Conservation (phyloP, 2,797 vertebrate genomes). For the Apogon hyalosoma region DNA sequence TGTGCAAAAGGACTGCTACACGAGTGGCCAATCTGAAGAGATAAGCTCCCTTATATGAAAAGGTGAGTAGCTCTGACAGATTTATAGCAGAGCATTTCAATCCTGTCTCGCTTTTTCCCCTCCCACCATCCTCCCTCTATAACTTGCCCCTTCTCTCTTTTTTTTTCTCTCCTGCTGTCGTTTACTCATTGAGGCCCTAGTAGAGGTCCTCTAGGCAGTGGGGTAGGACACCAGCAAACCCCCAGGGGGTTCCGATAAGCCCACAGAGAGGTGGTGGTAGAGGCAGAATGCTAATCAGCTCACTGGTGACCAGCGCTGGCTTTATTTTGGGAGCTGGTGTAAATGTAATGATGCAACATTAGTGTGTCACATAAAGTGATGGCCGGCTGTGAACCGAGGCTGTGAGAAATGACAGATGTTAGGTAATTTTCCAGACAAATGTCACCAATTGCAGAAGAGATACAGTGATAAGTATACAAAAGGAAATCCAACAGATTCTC, state of each 20-base stretch:
- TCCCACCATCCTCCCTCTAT: constrained; percentile 7
- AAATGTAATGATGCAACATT: constrained; percentile 22
- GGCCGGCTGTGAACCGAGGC: constrained; percentile 4
- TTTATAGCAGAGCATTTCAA: constrained; percentile 78
- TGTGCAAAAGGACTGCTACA: constrained; percentile 61
- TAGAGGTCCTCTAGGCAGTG: constrained; percentile 65
- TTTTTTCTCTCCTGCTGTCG: constrained; percentile 45
- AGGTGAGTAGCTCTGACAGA: constrained; percentile 79
- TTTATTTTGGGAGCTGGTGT: constrained; percentile 49
- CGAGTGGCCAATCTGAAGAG: constrained; percentile 64
- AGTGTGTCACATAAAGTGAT: constrained; percentile 5
- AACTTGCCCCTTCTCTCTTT: constrained; percentile 21
- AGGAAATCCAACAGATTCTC: constrained; percentile 15
- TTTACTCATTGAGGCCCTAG: constrained; percentile 62
- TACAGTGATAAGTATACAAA: background rate
- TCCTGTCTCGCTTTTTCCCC: constrained; percentile 46
- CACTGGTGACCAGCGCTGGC: constrained; percentile 36
- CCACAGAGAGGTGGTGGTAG: constrained; percentile 63
- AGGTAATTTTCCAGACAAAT: constrained; percentile 19
- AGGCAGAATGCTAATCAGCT: constrained; percentile 67
- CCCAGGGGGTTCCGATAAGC: constrained; percentile 73
- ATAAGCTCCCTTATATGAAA: constrained; percentile 78
- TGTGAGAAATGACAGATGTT: constrained; percentile 14
- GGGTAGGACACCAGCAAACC: constrained; percentile 68
- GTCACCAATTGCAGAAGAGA: constrained; percentile 8